These are phyloP conservation scores for Schizaphis graminum DNA, from an alignment of 2,888 invertebrate genomes.

Conservation along the genomic window DNA sequence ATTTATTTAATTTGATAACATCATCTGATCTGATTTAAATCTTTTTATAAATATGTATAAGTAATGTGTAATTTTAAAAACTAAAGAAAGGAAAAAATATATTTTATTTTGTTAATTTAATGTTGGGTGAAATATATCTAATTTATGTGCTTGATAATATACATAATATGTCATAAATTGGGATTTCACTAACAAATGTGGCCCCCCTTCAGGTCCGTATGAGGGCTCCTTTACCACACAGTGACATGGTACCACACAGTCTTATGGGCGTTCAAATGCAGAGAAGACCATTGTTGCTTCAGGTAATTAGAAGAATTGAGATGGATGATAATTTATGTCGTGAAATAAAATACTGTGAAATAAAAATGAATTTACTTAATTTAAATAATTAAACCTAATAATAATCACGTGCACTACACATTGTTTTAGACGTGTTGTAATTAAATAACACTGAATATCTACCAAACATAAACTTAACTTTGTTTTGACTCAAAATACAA, in stretches of 20 bases:
- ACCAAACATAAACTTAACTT: conserved; percentile 45
- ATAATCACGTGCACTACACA: conserved; percentile 58
- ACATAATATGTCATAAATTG: conserved; percentile 46
- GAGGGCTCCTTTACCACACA: conserved; percentile 58
- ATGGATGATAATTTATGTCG: conserved; percentile 51
- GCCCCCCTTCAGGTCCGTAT: conserved; percentile 64
- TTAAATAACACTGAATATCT: conserved; percentile 22
- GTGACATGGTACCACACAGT: conserved; percentile 57
- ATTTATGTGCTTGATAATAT: conserved; percentile 40
- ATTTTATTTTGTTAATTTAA: neutral
- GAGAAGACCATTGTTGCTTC: conserved; percentile 84
- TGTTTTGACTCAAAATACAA: conserved; percentile 60
- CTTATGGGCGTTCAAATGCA: conserved; percentile 68
- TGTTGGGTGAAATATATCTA: conserved; percentile 42
- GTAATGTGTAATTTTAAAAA: conserved; percentile 3
- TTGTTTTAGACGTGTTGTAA: conserved; percentile 41
- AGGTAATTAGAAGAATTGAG: conserved; percentile 74
- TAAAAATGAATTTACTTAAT: conserved; percentile 32
- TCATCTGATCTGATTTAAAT: neutral
- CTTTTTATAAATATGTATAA: conserved; percentile 2
- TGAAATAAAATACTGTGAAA: conserved; percentile 54
- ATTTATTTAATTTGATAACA: conserved; percentile 35
- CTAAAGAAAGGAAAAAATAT: neutral
- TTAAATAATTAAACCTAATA: conserved; percentile 18
- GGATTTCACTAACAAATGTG: conserved; percentile 63